Evolutionary conservation across 2,113 vertebrate species (phyloP).

Genomic region (Alces alces): DNA sequence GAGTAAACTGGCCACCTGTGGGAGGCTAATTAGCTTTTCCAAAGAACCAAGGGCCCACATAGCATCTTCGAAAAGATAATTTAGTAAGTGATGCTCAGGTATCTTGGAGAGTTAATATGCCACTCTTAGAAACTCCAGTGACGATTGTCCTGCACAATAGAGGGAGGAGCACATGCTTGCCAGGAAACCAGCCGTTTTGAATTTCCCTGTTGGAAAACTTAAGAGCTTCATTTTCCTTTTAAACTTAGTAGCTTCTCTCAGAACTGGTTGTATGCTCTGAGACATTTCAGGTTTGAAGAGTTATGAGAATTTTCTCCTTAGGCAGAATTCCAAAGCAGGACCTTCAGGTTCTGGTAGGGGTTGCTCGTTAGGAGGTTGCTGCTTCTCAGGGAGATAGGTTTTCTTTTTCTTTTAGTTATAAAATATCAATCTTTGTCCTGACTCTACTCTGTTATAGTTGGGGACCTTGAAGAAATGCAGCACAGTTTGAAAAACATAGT

Average conservation of each 20-base stretch:
- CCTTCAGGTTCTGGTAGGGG: not conserved
- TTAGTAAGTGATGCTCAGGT: constrained; percentile 58
- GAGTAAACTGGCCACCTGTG: constrained; percentile 37
- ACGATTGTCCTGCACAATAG: constrained; percentile 34
- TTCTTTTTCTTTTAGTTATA: not conserved
- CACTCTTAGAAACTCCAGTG: constrained; percentile 65
- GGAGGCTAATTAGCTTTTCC: constrained; percentile 61
- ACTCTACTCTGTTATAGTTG: not conserved
- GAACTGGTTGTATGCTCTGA: constrained; percentile 57
- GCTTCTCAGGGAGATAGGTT: not conserved
- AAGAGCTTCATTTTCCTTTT: constrained; percentile 68
- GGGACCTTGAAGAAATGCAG: not conserved
- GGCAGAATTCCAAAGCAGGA: not conserved
- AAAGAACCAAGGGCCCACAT: constrained; percentile 12
- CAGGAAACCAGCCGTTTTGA: constrained; percentile 47
- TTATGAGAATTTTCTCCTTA: not conserved
- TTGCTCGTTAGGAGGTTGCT: not conserved
- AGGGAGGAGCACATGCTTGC: constrained; percentile 38
- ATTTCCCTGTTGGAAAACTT: constrained; percentile 66
- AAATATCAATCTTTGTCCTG: not conserved
- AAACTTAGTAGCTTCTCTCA: constrained; percentile 33
- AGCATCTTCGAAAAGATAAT: constrained; percentile 50
- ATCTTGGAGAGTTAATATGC: constrained; percentile 65
- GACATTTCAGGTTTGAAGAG: constrained; percentile 56
- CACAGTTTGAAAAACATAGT: not conserved